These are phyloP conservation scores for Bombus ignitus DNA, from an alignment of 1,140 invertebrate genomes.

Conservation along the genomic window DNA sequence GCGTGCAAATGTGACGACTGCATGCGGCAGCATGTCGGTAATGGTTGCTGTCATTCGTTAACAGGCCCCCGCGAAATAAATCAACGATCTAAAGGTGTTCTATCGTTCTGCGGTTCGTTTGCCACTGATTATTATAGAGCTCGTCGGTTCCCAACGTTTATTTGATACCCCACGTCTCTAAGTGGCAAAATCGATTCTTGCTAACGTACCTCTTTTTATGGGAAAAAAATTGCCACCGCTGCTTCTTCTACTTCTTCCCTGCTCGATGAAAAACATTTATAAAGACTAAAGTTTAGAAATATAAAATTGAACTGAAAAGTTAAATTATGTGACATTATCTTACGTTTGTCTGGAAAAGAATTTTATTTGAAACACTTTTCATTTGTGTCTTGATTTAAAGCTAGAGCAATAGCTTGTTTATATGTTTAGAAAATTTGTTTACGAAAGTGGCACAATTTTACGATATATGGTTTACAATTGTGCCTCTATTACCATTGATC, in stretches of 20 bases:
- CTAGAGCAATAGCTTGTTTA: neutral
- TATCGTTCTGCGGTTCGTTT: constrained; percentile 50
- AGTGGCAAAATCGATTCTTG: neutral
- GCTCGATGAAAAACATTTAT: neutral
- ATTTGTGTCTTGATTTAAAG: neutral
- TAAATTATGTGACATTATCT: neutral
- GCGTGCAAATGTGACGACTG: constrained; percentile 55
- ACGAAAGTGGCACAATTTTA: neutral
- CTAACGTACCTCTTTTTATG: neutral
- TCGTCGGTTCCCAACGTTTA: neutral
- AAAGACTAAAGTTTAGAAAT: neutral
- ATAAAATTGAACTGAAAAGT: neutral
- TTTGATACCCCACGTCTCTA: neutral
- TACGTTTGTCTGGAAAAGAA: neutral
- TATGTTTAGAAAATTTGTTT: neutral
- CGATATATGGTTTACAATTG: no score
- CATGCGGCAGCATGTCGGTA: constrained; percentile 53
- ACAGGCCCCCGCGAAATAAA: constrained; percentile 53
- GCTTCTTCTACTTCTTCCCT: neutral
- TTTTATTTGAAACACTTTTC: neutral
- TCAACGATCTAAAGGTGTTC: constrained; percentile 56
- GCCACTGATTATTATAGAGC: constrained; percentile 3
- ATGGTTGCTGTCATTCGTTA: constrained; percentile 53
- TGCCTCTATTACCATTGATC: constrained; percentile 9
- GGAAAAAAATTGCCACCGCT: neutral